Evolutionary conservation across 2,113 vertebrate genomes (phyloP).

Genomic region (Morphnarchus princeps): DNA sequence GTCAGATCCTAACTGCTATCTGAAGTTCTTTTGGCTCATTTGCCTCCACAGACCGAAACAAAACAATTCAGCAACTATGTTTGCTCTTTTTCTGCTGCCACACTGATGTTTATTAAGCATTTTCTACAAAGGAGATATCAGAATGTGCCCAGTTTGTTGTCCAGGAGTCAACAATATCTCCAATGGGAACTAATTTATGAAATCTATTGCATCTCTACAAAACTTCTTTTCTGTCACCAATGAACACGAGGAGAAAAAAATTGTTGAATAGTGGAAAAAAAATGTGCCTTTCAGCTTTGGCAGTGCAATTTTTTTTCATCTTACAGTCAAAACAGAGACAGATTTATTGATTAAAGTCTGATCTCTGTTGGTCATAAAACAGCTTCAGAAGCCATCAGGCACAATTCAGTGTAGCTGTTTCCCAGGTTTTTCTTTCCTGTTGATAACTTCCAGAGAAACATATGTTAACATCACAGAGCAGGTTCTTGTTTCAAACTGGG

Average conservation of each 20-base stretch:
- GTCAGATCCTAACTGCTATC: neutral
- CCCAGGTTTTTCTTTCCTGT: neutral
- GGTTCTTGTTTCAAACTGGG: neutral
- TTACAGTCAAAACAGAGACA: conserved; percentile 7
- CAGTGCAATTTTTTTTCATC: neutral
- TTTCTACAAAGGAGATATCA: neutral
- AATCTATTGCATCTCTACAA: neutral
- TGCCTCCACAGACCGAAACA: neutral
- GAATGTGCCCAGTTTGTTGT: neutral
- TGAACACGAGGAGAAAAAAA: neutral
- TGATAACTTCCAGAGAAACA: neutral
- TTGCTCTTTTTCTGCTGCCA: neutral
- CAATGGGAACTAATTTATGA: neutral
- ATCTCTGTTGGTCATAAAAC: conserved; percentile 3
- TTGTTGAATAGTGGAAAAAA: neutral
- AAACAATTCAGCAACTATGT: neutral
- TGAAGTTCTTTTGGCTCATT: neutral
- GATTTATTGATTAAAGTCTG: conserved; percentile 43
- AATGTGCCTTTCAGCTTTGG: neutral
- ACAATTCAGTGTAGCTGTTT: neutral
- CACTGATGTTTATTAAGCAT: neutral
- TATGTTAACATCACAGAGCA: neutral
- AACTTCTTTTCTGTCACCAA: neutral
- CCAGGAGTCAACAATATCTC: neutral
- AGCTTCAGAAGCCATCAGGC: conserved; percentile 13